Conservation (phyloP, 2,113 vertebrate genomes). For the Hippoglossus stenolepis region DNA sequence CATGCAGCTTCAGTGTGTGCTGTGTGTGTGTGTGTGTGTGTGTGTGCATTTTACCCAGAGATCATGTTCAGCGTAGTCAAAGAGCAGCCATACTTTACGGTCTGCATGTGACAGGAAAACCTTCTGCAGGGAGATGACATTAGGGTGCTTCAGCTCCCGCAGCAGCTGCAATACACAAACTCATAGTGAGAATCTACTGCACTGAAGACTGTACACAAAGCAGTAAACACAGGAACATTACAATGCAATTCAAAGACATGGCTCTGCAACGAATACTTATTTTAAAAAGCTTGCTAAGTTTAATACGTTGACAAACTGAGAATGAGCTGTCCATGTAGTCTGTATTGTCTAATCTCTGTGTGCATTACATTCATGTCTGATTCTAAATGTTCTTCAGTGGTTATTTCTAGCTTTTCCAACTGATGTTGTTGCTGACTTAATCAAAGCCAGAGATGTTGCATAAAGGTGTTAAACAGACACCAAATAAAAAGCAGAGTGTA, state of each 20-base stretch:
- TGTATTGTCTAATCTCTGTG: not conserved
- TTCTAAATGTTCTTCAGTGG: not conserved
- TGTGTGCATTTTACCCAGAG: conserved; percentile 91
- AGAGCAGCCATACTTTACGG: conserved; percentile 99
- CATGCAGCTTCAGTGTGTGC: conserved; percentile 24
- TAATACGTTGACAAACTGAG: too few relatives aligned
- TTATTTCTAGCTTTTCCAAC: not conserved
- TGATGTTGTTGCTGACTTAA: not conserved
- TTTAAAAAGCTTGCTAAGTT: not conserved
- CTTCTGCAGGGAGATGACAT: conserved; percentile 99
- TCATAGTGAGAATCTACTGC: conserved; percentile 12
- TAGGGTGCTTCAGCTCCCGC: conserved; percentile 97
- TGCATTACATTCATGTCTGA: not conserved
- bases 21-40: conserved; percentile 17
- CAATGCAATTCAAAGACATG: not conserved
- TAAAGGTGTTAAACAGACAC: conserved; percentile 43
- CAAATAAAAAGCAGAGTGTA: conserved; percentile 72
- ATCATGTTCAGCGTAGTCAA: conserved; percentile 98
- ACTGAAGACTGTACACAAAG: not conserved
- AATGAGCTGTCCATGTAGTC: not conserved
- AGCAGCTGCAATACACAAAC: conserved; percentile 90
- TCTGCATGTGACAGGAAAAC: conserved; percentile 99
- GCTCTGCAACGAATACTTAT: not conserved
- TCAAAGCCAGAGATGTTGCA: conserved; percentile 11
- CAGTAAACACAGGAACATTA: not conserved